Percentiles rank a stretch among this genome's conserved stretches.
phyloP scores from a whole-genome alignment of 2,797 vertebrate genomes.

The Enteromius paludinosus region DNA sequence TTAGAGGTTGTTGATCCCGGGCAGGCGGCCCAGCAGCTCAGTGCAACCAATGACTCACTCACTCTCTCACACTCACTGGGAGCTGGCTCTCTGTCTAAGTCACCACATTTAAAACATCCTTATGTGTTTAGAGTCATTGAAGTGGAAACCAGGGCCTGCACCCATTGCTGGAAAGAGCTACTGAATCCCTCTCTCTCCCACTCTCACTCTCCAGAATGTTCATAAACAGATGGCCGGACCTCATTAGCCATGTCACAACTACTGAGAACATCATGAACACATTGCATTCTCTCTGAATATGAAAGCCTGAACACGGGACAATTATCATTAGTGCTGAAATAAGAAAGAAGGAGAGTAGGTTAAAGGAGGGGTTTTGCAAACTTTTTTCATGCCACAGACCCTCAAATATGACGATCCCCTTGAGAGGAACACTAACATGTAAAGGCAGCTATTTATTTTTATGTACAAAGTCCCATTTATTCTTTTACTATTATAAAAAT shows the following conservation, averaged over 20 bases:
- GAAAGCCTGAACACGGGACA: conserved; percentile 67
- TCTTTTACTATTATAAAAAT: not conserved
- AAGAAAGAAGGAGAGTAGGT: conserved; percentile 22
- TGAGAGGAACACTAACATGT: not conserved
- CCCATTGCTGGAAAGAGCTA: conserved; percentile 77
- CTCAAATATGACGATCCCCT: conserved; percentile 10
- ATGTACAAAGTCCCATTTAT: not conserved
- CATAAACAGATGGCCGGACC: conserved; percentile 79
- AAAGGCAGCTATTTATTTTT: not conserved
- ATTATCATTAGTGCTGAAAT: conserved; percentile 74
- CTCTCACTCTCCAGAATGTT: conserved; percentile 67
- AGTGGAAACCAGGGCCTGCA: conserved; percentile 76
- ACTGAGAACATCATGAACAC: conserved; percentile 79
- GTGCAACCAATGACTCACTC: conserved; percentile 76
- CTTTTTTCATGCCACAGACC: not conserved
- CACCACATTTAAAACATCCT: conserved; percentile 81
- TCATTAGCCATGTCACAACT: conserved; percentile 82
- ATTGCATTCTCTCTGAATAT: conserved; percentile 73
- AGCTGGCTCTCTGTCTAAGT: conserved; percentile 77
- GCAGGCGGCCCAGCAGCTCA: conserved; percentile 74
- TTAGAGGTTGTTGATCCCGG: conserved; percentile 82
- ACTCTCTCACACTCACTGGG: conserved; percentile 48
- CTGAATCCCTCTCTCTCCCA: conserved; percentile 70
- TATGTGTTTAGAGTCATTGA: conserved; percentile 79
- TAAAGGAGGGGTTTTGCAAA: not conserved